Conservation (phyloP, 2,113 vertebrate species). For the Probosciger aterrimus region DNA sequence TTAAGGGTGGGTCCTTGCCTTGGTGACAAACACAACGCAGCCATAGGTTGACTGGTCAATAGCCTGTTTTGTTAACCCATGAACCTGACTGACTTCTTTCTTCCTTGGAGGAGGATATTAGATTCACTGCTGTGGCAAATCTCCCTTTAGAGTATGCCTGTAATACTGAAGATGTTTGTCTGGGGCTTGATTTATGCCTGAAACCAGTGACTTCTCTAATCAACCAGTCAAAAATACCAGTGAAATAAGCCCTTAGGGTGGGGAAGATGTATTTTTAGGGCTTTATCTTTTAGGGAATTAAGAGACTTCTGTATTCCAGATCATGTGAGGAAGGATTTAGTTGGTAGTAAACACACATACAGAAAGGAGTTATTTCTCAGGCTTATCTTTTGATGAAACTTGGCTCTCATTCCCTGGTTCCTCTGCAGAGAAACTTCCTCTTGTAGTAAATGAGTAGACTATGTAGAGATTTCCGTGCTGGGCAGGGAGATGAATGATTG, state of each 20-base stretch:
- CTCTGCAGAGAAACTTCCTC: not conserved
- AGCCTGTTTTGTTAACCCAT: not conserved
- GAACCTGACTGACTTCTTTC: not conserved
- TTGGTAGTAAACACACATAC: not conserved
- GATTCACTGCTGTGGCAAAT: not conserved
- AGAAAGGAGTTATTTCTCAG: not conserved
- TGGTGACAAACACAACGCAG: constrained; percentile 44
- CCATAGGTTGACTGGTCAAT: not conserved
- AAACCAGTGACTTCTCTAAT: not conserved
- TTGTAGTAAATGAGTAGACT: not conserved
- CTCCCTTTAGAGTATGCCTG: not conserved
- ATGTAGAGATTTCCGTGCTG: not conserved
- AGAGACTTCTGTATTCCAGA: not conserved
- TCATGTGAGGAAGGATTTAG: not conserved
- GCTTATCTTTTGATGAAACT: not conserved
- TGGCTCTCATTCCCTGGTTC: rapidly evolving
- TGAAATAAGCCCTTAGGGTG: not conserved
- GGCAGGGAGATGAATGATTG: not conserved
- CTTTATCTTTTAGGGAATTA: not conserved
- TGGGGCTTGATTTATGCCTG: not conserved
- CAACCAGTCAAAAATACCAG: not conserved
- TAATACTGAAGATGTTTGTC: not conserved
- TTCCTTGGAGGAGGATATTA: not conserved
- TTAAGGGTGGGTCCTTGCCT: constrained; percentile 35
- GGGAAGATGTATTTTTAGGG: not conserved